Evolutionary conservation across 2,797 vertebrate genomes (phyloP), one percentile per base, ranked within the genome.

Genomic region (Coranthus polyacanthus): DNA sequence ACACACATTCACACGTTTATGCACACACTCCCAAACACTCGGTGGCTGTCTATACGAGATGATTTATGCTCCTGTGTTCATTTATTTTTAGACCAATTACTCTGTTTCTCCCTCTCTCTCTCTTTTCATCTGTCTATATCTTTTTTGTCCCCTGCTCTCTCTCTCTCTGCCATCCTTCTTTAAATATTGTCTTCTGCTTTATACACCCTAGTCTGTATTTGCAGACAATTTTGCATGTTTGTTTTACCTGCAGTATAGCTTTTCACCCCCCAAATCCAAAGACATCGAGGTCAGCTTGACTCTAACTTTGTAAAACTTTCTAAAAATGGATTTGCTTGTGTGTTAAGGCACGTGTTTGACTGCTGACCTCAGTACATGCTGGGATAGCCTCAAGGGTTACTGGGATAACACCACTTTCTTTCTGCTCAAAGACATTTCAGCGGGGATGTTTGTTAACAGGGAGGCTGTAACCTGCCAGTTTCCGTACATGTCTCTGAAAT

Each of bases 21-120:
- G 38, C 45, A 53, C 59, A 38, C 64, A 41, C 51, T 41, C 46
- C 32, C 49, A 56, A 51, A 55, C 36, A 47, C 21, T 39, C 41
- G 13, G 24, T 34, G 51, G 55, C 76, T 86, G 83, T 83, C 82
- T 65, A 39, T 80, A 72, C 43, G 18, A 66, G 62, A 88, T 88
- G 84, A 90, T 90, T 88, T 88, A 90, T 89, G 79, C 64, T 75
- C 65, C 69, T 53, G 26, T 75, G 72, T 86, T 85, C 41, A 68
- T 76, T 71, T 88, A 78, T 87, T 87, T 86, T 84, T 81, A 66
- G 75, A 79, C 77, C 82, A 84, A 72, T 86, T 84, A 81, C 75
- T 77, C 34, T 36, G 24, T 55, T 60, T 67, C 46, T 74, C 43
- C 45, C 44, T 42, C 16, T 46, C 62, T 20, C 52, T n/a, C n/a